phyloP scores from a whole-genome alignment of 2,113 vertebrate species.

The Datnioides undecimradiatus region DNA sequence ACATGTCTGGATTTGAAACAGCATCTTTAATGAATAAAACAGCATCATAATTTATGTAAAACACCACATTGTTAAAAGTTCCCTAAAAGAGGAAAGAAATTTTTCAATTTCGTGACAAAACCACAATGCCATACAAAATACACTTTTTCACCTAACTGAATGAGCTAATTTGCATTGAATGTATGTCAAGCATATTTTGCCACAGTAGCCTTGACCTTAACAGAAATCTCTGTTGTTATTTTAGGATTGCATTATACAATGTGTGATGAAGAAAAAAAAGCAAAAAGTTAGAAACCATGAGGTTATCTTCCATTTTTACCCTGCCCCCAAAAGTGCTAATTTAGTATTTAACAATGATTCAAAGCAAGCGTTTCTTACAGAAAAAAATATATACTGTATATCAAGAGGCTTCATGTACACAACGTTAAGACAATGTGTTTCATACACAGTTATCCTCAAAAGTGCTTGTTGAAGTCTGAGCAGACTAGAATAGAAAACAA shows the following conservation, averaged over 20 bases:
- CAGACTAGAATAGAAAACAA: slow-evolving; percentile 75
- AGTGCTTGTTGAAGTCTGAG: slow-evolving; percentile 79
- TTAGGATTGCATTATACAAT: slow-evolving; percentile 60
- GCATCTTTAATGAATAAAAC: slow-evolving; percentile 71
- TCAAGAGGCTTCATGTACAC: slow-evolving; percentile 68
- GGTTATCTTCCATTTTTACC: slow-evolving; percentile 50
- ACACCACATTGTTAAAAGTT: slow-evolving; percentile 76
- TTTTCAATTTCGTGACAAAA: slow-evolving; percentile 66
- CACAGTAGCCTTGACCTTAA: slow-evolving; percentile 51
- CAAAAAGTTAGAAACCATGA: slow-evolving; percentile 57
- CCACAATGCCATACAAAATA: slow-evolving; percentile 74
- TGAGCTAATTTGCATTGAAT: slow-evolving; percentile 53
- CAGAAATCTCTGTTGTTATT: slow-evolving; percentile 55
- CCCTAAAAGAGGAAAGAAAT: slow-evolving; percentile 63
- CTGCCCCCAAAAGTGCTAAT: slow-evolving; percentile 72
- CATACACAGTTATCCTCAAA: slow-evolving; percentile 69
- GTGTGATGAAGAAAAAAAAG: slow-evolving; percentile 35
- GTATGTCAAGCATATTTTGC: slow-evolving; percentile 60
- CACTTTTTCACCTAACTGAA: slow-evolving; percentile 60
- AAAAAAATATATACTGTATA: slow-evolving; percentile 72
- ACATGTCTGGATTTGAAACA: slow-evolving; percentile 65
- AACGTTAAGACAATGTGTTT: slow-evolving; percentile 77
- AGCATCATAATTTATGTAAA: slow-evolving; percentile 67
- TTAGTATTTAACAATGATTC: slow-evolving; percentile 63
- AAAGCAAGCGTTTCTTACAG: slow-evolving; percentile 70